Conservation (phyloP, 2,888 invertebrate genomes). For the Eupithecia subfuscata region DNA sequence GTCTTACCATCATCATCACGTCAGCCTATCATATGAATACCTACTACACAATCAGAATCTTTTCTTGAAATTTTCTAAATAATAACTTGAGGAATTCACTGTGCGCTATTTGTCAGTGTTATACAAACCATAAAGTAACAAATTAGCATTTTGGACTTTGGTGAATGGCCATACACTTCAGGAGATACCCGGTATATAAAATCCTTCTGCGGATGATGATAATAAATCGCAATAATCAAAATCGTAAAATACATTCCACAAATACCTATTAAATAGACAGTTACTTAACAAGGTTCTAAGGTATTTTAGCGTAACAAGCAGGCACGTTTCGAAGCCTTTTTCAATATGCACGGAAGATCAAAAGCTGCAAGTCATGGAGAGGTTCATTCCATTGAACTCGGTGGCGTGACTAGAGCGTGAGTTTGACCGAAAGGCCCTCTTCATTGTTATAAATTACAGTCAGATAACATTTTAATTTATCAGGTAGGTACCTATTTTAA, state of each 20-base stretch:
- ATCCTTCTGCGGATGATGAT: too few relatives aligned
- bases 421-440: not conserved
- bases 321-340: not conserved
- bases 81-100: too few relatives aligned
- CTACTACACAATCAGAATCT: too few relatives aligned
- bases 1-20: too few relatives aligned
- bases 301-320: not conserved
- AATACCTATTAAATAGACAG: not conserved
- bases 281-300: not conserved
- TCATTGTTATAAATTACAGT: not conserved
- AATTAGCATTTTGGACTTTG: too few relatives aligned
- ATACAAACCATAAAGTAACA: too few relatives aligned
- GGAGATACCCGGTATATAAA: too few relatives aligned
- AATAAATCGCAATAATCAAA: too few relatives aligned
- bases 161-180: too few relatives aligned
- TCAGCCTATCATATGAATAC: too few relatives aligned
- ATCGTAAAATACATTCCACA: not conserved
- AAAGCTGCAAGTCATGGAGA: constrained; percentile 12
- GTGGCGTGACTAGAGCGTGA: not conserved
- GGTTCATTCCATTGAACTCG: not conserved
- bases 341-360: not conserved
- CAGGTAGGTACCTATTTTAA: not conserved
- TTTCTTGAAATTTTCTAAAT: too few relatives aligned
- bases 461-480: not conserved
- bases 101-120: too few relatives aligned